These are phyloP conservation scores for Picus viridis DNA, from an alignment of 2,797 vertebrate species.

Conservation along the genomic window DNA sequence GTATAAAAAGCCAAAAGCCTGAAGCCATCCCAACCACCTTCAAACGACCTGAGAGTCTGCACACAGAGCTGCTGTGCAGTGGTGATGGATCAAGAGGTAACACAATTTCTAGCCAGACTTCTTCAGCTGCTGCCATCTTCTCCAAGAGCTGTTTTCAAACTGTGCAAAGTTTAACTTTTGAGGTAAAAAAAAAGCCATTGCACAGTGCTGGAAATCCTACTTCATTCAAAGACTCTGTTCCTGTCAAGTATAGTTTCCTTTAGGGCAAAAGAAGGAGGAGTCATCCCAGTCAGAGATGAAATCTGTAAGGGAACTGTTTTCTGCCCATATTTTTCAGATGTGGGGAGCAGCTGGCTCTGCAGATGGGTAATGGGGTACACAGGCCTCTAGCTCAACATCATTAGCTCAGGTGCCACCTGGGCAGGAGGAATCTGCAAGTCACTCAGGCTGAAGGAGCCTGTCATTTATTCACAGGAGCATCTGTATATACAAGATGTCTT, in stretches of 20 bases:
- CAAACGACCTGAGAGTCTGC: background rate
- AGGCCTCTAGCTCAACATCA: background rate
- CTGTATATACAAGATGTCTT: background rate
- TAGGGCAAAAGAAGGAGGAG: background rate
- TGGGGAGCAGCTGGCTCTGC: background rate
- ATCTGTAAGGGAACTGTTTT: background rate
- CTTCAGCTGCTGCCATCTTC: constrained; percentile 25
- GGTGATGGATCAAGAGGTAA: constrained; percentile 19
- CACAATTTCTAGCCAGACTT: background rate
- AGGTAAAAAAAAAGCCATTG: background rate
- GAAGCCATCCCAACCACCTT: constrained; percentile 55
- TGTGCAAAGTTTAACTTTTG: background rate
- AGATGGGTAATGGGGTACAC: background rate
- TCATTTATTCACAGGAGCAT: background rate
- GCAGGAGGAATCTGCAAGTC: background rate
- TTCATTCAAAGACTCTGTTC: background rate
- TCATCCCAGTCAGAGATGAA: background rate
- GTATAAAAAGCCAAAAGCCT: constrained; percentile 59
- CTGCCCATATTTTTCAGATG: background rate
- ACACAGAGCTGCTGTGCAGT: background rate
- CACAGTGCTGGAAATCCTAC: background rate
- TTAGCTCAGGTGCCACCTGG: background rate
- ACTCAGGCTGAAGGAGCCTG: background rate
- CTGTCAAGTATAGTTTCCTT: background rate
- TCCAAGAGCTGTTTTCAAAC: constrained; percentile 25